Percentiles rank a stretch among this genome's conserved stretches.
These are phyloP conservation scores for Apis dorsata DNA, from an alignment of 1,140 invertebrate species.

Conservation along the genomic window DNA sequence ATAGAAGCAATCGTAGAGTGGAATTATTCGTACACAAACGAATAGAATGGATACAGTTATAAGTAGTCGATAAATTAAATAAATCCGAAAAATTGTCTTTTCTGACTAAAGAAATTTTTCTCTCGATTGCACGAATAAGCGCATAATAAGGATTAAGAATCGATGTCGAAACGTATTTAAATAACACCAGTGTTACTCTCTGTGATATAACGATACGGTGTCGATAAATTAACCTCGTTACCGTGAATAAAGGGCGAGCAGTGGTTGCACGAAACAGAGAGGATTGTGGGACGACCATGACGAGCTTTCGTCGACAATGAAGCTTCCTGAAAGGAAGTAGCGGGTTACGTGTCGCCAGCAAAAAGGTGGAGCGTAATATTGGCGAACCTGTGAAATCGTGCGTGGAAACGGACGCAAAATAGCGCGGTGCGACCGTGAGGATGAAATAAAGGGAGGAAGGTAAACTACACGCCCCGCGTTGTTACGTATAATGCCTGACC, in stretches of 20 bases:
- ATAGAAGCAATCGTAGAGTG: too few relatives aligned
- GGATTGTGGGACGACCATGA: background rate
- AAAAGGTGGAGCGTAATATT: constrained; percentile 6
- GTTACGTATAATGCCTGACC: constrained; percentile 26
- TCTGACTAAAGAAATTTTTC: too few relatives aligned
- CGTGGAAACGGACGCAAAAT: constrained; percentile 11
- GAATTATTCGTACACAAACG: too few relatives aligned
- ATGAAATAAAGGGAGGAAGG: constrained; percentile 2
- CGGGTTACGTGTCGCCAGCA: constrained; percentile 9
- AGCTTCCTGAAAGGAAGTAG: constrained; percentile 15
- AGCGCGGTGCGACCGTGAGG: background rate
- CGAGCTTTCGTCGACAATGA: background rate
- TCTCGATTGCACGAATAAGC: too few relatives aligned
- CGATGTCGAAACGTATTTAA: too few relatives aligned
- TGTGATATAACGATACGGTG: background rate
- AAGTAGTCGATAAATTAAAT: too few relatives aligned
- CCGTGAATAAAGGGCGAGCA: background rate
- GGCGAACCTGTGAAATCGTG: constrained; percentile 17
- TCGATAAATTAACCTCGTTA: constrained; percentile 27
- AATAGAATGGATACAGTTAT: too few relatives aligned
- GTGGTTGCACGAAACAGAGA: background rate
- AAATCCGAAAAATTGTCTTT: too few relatives aligned
- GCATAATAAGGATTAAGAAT: background rate
- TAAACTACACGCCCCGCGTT: constrained; percentile 5
- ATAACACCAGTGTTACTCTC: background rate